phyloP scores from a whole-genome alignment of 2,888 invertebrate genomes.

The Nomada lathburiana region DNA sequence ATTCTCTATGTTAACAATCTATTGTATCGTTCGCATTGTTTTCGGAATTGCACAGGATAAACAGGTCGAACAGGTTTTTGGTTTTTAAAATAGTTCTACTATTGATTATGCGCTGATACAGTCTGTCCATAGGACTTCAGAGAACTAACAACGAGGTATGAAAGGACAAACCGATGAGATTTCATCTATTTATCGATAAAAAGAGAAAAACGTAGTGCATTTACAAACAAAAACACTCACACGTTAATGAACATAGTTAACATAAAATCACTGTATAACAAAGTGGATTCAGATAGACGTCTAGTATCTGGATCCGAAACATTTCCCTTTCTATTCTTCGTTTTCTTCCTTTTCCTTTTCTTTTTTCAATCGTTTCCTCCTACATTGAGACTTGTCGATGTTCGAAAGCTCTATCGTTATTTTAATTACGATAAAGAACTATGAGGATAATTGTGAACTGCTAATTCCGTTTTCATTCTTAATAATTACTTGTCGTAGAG shows the following conservation, averaged over 20 bases:
- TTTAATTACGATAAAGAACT: slow-evolving; percentile 58
- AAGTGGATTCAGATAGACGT: slow-evolving; percentile 49
- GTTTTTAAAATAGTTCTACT: slow-evolving; percentile 33
- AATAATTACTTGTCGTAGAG: slow-evolving; percentile 53
- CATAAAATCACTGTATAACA: slow-evolving; percentile 66
- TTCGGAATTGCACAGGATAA: slow-evolving; percentile 55
- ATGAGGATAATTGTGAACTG: slow-evolving; percentile 60
- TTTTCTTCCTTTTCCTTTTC: background rate
- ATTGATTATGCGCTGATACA: slow-evolving; percentile 33
- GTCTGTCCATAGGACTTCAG: slow-evolving; percentile 23
- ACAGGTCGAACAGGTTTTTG: slow-evolving; percentile 37
- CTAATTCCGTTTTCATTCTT: slow-evolving; percentile 52
- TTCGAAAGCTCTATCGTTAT: slow-evolving; percentile 57
- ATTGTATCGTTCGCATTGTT: slow-evolving; percentile 37
- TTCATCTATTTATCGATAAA: slow-evolving; percentile 66
- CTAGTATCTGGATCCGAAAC: slow-evolving; percentile 42
- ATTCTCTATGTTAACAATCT: slow-evolving; percentile 22
- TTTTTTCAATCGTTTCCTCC: slow-evolving; percentile 5
- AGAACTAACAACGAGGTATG: slow-evolving; percentile 50
- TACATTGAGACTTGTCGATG: slow-evolving; percentile 50
- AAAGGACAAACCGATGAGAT: slow-evolving; percentile 45
- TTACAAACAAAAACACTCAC: slow-evolving; percentile 74
- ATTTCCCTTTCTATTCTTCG: background rate
- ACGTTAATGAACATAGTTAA: slow-evolving; percentile 67
- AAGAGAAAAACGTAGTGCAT: slow-evolving; percentile 68